These are phyloP conservation scores for Catonia carolina DNA, from an alignment of 2,888 invertebrate species.

Conservation along the genomic window DNA sequence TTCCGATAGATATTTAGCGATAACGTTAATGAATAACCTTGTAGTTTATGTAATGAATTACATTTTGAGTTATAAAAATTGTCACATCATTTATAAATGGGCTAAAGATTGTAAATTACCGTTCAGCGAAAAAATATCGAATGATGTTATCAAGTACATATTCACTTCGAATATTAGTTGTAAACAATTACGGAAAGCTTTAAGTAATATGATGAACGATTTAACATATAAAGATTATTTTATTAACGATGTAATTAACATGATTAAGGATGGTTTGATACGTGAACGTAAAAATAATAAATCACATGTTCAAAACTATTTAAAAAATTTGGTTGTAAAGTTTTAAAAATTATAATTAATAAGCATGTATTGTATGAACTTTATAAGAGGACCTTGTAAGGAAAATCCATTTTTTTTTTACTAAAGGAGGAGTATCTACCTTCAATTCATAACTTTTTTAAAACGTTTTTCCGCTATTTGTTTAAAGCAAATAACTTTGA, in stretches of 20 bases:
- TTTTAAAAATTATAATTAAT: too few species aligned
- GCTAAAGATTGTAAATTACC: constrained; percentile 27
- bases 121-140: constrained; percentile 20
- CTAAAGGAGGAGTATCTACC: too few species aligned
- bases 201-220: constrained; percentile 15
- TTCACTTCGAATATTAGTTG: constrained; percentile 30
- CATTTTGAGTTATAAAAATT: constrained; percentile 29
- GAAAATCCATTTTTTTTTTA: too few species aligned
- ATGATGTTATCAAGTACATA: constrained; percentile 31
- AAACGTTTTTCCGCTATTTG: too few species aligned
- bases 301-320: too few species aligned
- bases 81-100: constrained; percentile 34
- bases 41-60: constrained; percentile 29
- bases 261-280: constrained; percentile 2
- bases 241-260: constrained; percentile 14
- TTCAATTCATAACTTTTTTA: too few species aligned
- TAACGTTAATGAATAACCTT: constrained; percentile 31
- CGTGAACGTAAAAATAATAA: too few species aligned
- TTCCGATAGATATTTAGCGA: constrained; percentile 33
- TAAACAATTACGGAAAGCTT: constrained; percentile 28
- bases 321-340: too few species aligned
- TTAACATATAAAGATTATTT: constrained; percentile 14
- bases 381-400: too few species aligned
- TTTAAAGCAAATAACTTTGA: too few species aligned
- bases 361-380: too few species aligned